phyloP scores from a whole-genome alignment of 2,797 vertebrate genomes.

The Craterocephalus amniculus region DNA sequence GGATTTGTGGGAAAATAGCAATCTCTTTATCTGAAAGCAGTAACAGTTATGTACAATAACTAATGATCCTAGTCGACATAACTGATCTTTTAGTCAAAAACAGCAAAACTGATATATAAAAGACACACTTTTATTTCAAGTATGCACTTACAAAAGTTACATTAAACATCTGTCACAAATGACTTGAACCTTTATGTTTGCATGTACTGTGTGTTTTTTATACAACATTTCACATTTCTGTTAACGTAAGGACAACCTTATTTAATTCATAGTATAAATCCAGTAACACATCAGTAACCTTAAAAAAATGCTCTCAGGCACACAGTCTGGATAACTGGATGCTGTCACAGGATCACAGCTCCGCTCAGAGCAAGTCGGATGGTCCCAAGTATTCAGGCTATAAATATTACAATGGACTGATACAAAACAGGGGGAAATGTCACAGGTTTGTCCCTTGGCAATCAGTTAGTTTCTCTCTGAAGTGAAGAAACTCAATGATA shows the following conservation, averaged over 20 bases:
- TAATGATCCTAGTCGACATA: constrained; percentile 1
- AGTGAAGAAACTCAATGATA: constrained; percentile 13
- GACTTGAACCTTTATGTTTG: constrained; percentile 9
- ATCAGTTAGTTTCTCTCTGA: constrained; percentile 21
- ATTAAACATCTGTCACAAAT: constrained; percentile 51
- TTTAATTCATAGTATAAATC: constrained; percentile 40
- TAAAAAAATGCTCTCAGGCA: constrained; percentile 51
- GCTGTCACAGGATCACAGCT: constrained; percentile 27
- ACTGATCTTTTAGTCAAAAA: constrained; percentile 3
- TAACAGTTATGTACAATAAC: background rate
- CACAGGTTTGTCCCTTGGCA: constrained; percentile 48
- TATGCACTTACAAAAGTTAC: constrained; percentile 77
- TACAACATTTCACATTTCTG: constrained; percentile 41
- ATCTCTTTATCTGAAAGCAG: background rate
- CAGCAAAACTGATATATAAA: constrained; percentile 38
- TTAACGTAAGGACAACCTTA: constrained; percentile 37
- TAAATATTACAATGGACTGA: constrained; percentile 57
- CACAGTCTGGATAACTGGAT: constrained; percentile 36
- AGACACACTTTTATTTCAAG: constrained; percentile 75
- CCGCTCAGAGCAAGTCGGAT: constrained; percentile 46
- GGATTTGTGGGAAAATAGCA: background rate
- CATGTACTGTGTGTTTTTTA: background rate
- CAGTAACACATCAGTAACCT: constrained; percentile 59
- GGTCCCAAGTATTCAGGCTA: constrained; percentile 56
- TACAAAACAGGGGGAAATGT: constrained; percentile 30